Percentiles rank a stretch among this genome's conserved stretches.
Evolutionary conservation across 2,797 vertebrate species (phyloP).

Genomic region (Sebastes dallii): DNA sequence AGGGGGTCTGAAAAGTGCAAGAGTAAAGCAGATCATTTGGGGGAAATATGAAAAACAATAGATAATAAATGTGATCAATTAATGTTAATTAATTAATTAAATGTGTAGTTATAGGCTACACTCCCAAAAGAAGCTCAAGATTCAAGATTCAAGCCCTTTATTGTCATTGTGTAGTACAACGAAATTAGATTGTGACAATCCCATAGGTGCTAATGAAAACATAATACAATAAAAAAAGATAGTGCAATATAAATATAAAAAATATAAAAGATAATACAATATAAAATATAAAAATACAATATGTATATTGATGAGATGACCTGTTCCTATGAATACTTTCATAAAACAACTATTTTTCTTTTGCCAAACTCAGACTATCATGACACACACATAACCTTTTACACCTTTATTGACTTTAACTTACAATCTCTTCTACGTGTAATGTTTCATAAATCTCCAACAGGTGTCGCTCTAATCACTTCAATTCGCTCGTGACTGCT

Average conservation of each 20-base stretch:
- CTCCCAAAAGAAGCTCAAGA: neutral
- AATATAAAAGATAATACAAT: too few species aligned
- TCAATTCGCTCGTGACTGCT: neutral
- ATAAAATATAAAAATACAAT: too few species aligned
- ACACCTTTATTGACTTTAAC: neutral
- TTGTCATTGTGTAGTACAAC: too few species aligned
- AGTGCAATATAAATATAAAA: too few species aligned
- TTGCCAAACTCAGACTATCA: neutral
- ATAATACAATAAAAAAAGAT: too few species aligned
- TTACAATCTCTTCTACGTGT: neutral
- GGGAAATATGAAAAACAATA: neutral
- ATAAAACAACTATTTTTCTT: neutral
- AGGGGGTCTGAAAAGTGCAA: neutral
- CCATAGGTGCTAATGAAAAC: too few species aligned
- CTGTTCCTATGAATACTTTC: neutral
- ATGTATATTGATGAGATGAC: too few species aligned
- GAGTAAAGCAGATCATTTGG: neutral
- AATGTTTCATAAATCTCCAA: conserved; percentile 1
- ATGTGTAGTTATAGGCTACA: too few species aligned
- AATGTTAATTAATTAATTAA: neutral
- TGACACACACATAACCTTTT: too few species aligned
- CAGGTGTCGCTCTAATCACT: conserved; percentile 59
- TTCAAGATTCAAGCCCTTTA: too few species aligned
- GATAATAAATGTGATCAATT: neutral
- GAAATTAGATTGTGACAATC: too few species aligned